Conservation (phyloP, 2,888 invertebrate genomes). For the Leptinotarsa peninsularis region DNA sequence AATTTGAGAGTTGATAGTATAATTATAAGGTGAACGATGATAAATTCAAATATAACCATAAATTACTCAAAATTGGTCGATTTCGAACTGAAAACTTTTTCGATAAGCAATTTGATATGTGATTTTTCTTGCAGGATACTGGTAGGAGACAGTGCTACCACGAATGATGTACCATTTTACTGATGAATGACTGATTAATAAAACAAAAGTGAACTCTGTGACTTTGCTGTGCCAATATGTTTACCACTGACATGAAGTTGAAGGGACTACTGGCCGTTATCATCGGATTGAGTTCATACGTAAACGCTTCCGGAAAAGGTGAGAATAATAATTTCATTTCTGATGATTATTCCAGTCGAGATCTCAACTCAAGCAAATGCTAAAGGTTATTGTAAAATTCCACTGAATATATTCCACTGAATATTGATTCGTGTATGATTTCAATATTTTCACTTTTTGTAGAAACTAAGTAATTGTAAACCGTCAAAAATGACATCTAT, state of each 20-base stretch:
- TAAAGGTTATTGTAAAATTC: no score
- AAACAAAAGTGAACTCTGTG: conserved; percentile 29
- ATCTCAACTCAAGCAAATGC: no score
- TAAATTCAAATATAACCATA: no score
- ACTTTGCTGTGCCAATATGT: conserved; percentile 28
- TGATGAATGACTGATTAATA: conserved; percentile 18
- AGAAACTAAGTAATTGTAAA: no score
- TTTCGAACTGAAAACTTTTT: no score
- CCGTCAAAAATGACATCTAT: no score
- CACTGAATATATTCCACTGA: no score
- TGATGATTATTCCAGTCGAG: not conserved
- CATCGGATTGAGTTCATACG: conserved; percentile 29
- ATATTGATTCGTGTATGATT: no score
- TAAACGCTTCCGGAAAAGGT: conserved; percentile 32
- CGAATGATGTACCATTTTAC: not conserved
- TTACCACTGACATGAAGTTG: conserved; percentile 27
- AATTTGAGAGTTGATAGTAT: no score
- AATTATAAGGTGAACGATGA: no score
- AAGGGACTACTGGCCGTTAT: conserved; percentile 21
- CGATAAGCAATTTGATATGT: not conserved
- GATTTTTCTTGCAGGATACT: conserved; percentile 14
- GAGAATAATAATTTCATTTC: not conserved
- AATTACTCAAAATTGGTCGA: no score
- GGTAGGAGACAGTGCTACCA: not conserved
- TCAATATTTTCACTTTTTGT: no score